These are phyloP conservation scores for Campylomormyrus tamandua DNA, from an alignment of 2,113 vertebrate genomes.

Conservation along the genomic window DNA sequence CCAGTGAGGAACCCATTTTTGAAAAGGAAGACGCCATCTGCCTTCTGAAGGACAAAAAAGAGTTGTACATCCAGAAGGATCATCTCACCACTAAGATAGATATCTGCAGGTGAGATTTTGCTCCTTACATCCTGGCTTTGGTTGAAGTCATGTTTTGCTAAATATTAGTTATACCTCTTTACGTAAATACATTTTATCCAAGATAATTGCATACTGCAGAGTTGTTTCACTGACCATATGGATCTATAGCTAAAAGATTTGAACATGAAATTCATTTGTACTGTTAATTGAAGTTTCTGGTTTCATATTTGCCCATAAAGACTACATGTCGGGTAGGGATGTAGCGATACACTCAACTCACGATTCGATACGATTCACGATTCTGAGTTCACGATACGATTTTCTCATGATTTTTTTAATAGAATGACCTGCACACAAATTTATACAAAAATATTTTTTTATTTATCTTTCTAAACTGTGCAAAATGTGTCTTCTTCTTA, in stretches of 20 bases:
- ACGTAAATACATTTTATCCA: background rate
- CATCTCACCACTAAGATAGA: slow-evolving; percentile 51
- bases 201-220: background rate
- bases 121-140: background rate
- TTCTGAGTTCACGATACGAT: too few relatives aligned
- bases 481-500: too few relatives aligned
- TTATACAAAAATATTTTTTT: too few relatives aligned
- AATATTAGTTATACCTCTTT: background rate
- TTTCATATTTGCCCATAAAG: background rate
- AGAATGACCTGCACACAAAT: too few relatives aligned
- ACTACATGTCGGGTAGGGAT: background rate
- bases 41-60: slow-evolving; percentile 58
- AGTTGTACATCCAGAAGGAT: slow-evolving; percentile 66
- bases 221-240: background rate
- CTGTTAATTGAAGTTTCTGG: background rate
- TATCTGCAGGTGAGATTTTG: slow-evolving; percentile 58
- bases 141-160: background rate
- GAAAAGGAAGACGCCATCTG: slow-evolving; percentile 58
- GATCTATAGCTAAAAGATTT: background rate
- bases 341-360: too few relatives aligned
- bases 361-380: too few relatives aligned
- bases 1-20: slow-evolving; percentile 27
- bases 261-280: background rate
- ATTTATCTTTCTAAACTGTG: too few relatives aligned
- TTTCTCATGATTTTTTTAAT: too few relatives aligned